These are phyloP conservation scores for Maniola hyperantus DNA, from an alignment of 2,888 invertebrate species.

Conservation along the genomic window DNA sequence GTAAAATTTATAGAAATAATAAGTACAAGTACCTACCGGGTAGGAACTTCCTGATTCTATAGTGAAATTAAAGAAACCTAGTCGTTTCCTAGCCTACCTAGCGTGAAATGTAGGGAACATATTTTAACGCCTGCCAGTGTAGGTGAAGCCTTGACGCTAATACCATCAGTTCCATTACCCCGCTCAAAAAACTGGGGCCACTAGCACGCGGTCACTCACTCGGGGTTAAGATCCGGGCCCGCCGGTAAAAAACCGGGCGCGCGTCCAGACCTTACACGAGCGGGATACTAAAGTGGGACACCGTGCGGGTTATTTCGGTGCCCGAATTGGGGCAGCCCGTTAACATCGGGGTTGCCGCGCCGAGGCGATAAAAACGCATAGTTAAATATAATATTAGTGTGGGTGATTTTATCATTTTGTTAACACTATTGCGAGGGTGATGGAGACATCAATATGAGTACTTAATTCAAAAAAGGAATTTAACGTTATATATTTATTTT, in stretches of 20 bases:
- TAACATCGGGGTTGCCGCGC: conserved; percentile 71
- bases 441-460: no score
- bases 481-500: no score
- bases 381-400: conserved; percentile 51
- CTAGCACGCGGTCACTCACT: conserved; percentile 41
- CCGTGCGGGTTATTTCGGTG: conserved; percentile 71
- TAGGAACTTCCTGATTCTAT: no score
- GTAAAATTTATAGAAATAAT: no score
- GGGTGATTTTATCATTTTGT: conserved; percentile 47
- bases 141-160: no score
- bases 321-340: conserved; percentile 74
- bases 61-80: no score
- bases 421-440: background rate
- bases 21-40: no score
- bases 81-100: no score
- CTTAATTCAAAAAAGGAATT: no score
- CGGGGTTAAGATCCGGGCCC: conserved; percentile 40
- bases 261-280: conserved; percentile 42
- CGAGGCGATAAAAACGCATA: conserved; percentile 66
- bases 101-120: no score
- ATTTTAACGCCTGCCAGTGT: no score
- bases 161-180: conserved; percentile 7
- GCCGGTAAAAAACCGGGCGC: conserved; percentile 40
- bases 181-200: conserved; percentile 28
- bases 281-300: conserved; percentile 68